phyloP scores from a whole-genome alignment of 1,140 invertebrate genomes.

The Hyphantria cunea region DNA sequence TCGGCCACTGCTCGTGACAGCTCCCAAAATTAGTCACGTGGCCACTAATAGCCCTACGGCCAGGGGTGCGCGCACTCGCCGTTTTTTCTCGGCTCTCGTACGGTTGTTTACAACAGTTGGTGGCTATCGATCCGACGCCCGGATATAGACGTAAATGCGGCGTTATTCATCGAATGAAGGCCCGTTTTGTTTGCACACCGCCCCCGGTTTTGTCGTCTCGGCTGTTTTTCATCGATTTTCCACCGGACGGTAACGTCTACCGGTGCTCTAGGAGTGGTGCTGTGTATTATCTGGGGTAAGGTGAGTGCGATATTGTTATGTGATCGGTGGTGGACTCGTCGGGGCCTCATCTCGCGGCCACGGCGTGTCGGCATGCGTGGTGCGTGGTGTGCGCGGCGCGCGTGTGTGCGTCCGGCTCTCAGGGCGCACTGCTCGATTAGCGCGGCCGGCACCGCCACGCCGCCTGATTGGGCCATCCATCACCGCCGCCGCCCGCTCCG shows the following conservation, averaged over 20 bases:
- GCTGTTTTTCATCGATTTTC: slow-evolving; percentile 70
- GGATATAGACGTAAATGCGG: slow-evolving; percentile 54
- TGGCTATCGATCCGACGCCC: slow-evolving; percentile 63
- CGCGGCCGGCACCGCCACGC: slow-evolving; percentile 68
- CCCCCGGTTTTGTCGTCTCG: slow-evolving; percentile 45
- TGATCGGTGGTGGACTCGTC: slow-evolving; percentile 32
- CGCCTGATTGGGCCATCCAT: slow-evolving; percentile 80
- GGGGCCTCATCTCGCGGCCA: slow-evolving; percentile 20
- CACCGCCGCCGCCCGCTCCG: slow-evolving; percentile 44
- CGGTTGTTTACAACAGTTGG: slow-evolving; percentile 76
- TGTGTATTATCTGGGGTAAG: slow-evolving; percentile 49
- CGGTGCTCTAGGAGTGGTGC: slow-evolving; percentile 29
- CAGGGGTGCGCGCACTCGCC: slow-evolving; percentile 48
- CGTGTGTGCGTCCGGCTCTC: slow-evolving; percentile 49
- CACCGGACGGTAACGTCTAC: slow-evolving; percentile 28
- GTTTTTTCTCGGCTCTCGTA: slow-evolving; percentile 61
- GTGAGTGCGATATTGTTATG: slow-evolving; percentile 59
- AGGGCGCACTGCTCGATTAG: slow-evolving; percentile 74
- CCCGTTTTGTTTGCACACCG: slow-evolving; percentile 52
- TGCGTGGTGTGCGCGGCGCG: slow-evolving; percentile 26
- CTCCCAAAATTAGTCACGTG: slow-evolving; percentile 76
- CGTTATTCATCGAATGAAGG: slow-evolving; percentile 53
- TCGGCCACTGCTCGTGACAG: slow-evolving; percentile 61
- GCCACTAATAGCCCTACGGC: slow-evolving; percentile 63
- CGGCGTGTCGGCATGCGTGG: slow-evolving; percentile 2